Percentiles rank a stretch among this genome's conserved stretches.
These are phyloP conservation scores for Rhombomys opimus DNA, from an alignment of 2,113 vertebrate genomes.

Conservation along the genomic window DNA sequence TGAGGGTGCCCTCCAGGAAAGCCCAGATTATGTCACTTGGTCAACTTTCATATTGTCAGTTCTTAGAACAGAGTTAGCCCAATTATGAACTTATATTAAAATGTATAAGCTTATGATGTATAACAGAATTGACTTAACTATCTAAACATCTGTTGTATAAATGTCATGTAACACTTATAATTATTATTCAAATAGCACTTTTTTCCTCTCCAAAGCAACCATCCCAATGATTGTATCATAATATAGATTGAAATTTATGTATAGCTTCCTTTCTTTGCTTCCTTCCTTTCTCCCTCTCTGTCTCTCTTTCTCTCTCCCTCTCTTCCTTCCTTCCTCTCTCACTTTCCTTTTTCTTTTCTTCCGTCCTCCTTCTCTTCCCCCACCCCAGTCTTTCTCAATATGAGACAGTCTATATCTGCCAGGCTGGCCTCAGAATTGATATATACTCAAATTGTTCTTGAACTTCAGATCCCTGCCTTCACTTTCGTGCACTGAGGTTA, in stretches of 20 bases:
- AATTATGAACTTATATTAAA: background rate
- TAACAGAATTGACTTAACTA: conserved; percentile 29
- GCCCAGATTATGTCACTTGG: background rate
- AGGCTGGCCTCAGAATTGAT: background rate
- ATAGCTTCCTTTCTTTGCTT: background rate
- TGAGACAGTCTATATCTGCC: background rate
- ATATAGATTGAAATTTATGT: background rate
- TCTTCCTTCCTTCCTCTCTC: background rate
- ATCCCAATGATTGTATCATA: conserved; percentile 32
- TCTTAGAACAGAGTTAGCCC: background rate
- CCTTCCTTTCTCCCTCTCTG: accelerated
- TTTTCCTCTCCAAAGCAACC: background rate
- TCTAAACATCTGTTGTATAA: conserved; percentile 29
- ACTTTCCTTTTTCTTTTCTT: background rate
- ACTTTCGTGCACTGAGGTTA: too few species aligned
- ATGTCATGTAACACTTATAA: background rate
- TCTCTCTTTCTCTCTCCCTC: background rate
- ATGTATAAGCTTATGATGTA: background rate
- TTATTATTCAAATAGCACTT: background rate
- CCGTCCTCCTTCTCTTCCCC: too few species aligned
- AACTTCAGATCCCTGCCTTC: background rate
- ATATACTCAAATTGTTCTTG: too few species aligned
- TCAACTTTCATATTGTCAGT: conserved; percentile 4
- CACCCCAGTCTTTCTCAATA: background rate
- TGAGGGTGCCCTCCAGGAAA: background rate